Evolutionary conservation across 2,888 invertebrate species (phyloP), one percentile per base, ranked within the genome.

Genomic region (Keiferia lycopersicella): DNA sequence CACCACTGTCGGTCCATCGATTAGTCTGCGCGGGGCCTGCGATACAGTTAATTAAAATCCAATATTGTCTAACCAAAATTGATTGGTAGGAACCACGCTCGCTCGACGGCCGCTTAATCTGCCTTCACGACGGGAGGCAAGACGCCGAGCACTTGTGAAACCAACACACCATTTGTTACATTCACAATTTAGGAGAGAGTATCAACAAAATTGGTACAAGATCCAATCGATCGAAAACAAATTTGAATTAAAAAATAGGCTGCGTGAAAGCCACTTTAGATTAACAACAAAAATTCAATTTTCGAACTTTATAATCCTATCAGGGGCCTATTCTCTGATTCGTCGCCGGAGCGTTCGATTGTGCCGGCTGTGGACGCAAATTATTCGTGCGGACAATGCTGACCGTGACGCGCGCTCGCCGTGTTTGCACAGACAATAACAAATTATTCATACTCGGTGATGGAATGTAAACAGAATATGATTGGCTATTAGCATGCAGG

Each of bases 401-500:
- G 81, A 81, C 82, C 85, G 82, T 86, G 85, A 86, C 86, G 83
- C 78, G 75, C 73, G 70, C 72, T 75, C 78, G 76, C 78, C 79
- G 76, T 88, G 86, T 90, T 89, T 88, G 85, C 81, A 72, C 80
- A 87, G 88, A 90, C 89, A 88, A 90, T 89, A 91, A 87, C 90
- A 88, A 90, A 91, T 91, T 90, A 91, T 91, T 91, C 91, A 91
- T 90, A 86, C 86, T 83, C 86, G 76, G 78, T 87, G 91, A 91
- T 91, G 91, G 87, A 91, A 91, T 91, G 90, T 90, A 91, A 91
- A 91, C 91, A 91, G 88, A 90, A 89, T 88, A 89, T 91, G 91
- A 91, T 91, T 91, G 91, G 90, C 84, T 90, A 88, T 91, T 89
- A 90, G 82, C 87, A 87, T 88, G 87, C 79, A 76, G 85, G 86